A percentile compares a stretch with the other conserved stretches of the same genome.
Evolutionary conservation across 2,113 vertebrate genomes (phyloP).

Genomic region (Mobula birostris): DNA sequence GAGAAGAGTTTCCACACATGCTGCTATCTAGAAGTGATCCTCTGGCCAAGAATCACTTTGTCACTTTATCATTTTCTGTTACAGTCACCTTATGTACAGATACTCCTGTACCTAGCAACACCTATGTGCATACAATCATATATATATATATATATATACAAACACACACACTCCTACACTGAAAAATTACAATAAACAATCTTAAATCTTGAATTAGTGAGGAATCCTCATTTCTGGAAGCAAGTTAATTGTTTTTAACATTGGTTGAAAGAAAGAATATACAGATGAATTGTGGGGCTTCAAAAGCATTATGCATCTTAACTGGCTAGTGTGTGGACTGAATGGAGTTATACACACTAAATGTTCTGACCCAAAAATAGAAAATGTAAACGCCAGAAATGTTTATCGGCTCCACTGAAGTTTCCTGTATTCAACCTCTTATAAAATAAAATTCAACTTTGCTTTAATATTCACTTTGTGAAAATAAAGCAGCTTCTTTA

Average conservation of each 20-base stretch:
- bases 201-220: no score
- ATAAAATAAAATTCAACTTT: background rate
- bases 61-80: no score
- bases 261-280: no score
- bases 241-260: background rate
- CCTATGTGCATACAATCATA: no score
- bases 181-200: no score
- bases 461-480: background rate
- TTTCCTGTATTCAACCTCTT: background rate
- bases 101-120: no score
- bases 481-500: background rate
- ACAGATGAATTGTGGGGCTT: background rate
- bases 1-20: background rate
- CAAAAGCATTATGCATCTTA: background rate
- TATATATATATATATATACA: no score
- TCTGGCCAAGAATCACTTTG: no score
- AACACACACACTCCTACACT: no score
- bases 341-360: background rate
- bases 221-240: background rate
- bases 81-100: no score
- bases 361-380: background rate
- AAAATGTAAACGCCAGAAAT: background rate
- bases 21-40: no score
- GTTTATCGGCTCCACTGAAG: background rate
- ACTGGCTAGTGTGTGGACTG: background rate